Conservation (phyloP, 2,888 invertebrate genomes). For the Hirtodrosophila histrioides region DNA sequence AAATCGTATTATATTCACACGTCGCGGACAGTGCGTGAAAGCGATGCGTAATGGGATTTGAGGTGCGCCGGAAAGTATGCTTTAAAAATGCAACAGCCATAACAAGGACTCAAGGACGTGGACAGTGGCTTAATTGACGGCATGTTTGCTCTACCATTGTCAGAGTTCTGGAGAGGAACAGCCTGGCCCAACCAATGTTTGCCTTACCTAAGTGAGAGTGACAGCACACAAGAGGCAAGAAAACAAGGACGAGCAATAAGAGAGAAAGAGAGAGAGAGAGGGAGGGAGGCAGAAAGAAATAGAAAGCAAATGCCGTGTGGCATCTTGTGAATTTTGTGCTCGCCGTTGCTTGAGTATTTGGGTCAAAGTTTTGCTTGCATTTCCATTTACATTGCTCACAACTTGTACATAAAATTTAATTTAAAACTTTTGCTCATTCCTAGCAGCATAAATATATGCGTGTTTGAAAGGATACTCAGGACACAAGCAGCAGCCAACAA, state of each 20-base stretch:
- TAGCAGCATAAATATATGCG: slow-evolving; percentile 67
- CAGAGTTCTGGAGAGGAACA: slow-evolving; percentile 24
- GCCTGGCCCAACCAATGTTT: slow-evolving; percentile 26
- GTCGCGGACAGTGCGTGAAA: slow-evolving; percentile 21
- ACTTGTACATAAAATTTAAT: slow-evolving; percentile 66
- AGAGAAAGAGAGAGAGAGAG: not conserved
- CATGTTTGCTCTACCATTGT: slow-evolving; percentile 44
- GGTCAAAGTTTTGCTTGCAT: slow-evolving; percentile 70
- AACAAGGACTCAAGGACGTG: slow-evolving; percentile 17
- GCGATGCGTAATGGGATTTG: slow-evolving; percentile 50
- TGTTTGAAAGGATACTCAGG: slow-evolving; percentile 51
- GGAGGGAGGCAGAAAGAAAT: not conserved
- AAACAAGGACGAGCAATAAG: slow-evolving; percentile 10
- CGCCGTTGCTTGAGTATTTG: slow-evolving; percentile 54
- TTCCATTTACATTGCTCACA: slow-evolving; percentile 54
- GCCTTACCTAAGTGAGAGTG: slow-evolving; percentile 51
- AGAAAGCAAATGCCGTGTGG: slow-evolving; percentile 8
- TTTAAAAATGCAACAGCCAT: slow-evolving; percentile 8
- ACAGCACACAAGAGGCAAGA: slow-evolving; percentile 31
- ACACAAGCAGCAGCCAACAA: slow-evolving; percentile 5
- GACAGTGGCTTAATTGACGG: slow-evolving; percentile 52
- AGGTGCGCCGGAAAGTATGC: slow-evolving; percentile 35
- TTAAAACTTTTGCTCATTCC: slow-evolving; percentile 65
- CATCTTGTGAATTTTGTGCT: slow-evolving; percentile 41
- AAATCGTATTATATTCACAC: slow-evolving; percentile 69